phyloP scores from a whole-genome alignment of 1,140 invertebrate genomes.

The Drosophila nebulosa region DNA sequence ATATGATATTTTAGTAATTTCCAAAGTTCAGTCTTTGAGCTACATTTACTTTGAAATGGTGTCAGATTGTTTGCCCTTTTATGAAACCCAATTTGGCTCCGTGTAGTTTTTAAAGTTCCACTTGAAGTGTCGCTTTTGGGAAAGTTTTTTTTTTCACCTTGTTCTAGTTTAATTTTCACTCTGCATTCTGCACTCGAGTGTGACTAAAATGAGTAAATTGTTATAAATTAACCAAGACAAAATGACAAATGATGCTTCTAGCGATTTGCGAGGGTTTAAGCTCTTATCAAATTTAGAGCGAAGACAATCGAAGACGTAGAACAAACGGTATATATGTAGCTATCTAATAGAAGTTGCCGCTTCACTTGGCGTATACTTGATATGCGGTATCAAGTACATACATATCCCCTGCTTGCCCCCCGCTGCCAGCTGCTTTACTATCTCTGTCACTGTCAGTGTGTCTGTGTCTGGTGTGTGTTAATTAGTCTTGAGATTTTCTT shows the following conservation, averaged over 20 bases:
- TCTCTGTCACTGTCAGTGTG: background rate
- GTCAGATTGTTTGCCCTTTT: background rate
- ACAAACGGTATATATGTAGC: conserved; percentile 26
- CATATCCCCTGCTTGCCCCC: background rate
- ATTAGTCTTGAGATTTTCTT: conserved; percentile 58
- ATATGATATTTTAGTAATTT: no score
- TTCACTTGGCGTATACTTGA: background rate
- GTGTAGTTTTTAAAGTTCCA: background rate
- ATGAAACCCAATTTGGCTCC: background rate
- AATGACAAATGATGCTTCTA: conserved; percentile 62
- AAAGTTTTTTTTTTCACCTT: conserved; percentile 37
- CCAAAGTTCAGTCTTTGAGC: no score
- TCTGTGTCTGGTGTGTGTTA: conserved; percentile 21
- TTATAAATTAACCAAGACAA: conserved; percentile 62
- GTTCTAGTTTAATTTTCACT: conserved; percentile 47
- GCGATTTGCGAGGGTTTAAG: background rate
- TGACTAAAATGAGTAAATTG: conserved; percentile 62
- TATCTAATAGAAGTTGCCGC: background rate
- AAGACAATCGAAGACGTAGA: conserved; percentile 11
- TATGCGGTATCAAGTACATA: background rate
- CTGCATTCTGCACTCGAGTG: conserved; percentile 33
- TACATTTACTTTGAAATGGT: background rate
- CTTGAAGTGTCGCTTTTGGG: conserved; percentile 6
- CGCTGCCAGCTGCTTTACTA: background rate
- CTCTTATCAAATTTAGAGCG: conserved; percentile 67